Evolutionary conservation across 2,888 invertebrate species (phyloP), one percentile per base, ranked within the genome.

Genomic region (Apamea epomidion): DNA sequence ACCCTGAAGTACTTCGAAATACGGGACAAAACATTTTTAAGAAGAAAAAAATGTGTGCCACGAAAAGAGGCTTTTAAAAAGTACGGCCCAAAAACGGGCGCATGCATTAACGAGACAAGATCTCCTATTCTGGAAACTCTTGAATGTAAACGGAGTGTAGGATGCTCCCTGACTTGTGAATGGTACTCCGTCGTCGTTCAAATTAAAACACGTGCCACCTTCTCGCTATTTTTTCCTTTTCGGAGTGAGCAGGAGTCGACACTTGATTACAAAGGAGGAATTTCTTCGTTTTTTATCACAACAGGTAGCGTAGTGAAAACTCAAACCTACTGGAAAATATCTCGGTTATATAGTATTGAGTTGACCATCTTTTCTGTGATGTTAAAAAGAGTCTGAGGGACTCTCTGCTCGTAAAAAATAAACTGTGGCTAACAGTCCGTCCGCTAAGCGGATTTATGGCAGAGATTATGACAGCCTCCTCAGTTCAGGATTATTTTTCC

Each of bases 71-170:
- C 25, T 72, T 72, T 74, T 72, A 65, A 87, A 84, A 79, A 67
- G 42, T 71, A 60, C 25, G 87, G 60, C 77, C 72, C 72, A 75
- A 82, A 89, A 82, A 77, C 75, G 69, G 80, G 62, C 86, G 58
- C 82, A 37, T 81, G 78, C 84, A 89, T 82, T 88, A 87, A 84
- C 14, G 77, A 78, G 78, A 82, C 81, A 82, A 86, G 86, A 89
- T 88, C 86, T 83, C 70, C 54, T 80, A 84, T 76, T 73, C 67
- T 82, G 77, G 80, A 81, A 79, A 71, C 48, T 67, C 64, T 68
- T 81, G 74, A 84, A 82, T 82, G 65, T 75, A 60, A 76, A 75
- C 62, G 74, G 78, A 75, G 77, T 42, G 58, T 76, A 58, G 54
- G 54, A 32, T 58, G 76, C 68, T 76, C 65, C 51, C 60, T 60